Conservation (phyloP, 2,113 vertebrate genomes). For the Heptranchias perlo region DNA sequence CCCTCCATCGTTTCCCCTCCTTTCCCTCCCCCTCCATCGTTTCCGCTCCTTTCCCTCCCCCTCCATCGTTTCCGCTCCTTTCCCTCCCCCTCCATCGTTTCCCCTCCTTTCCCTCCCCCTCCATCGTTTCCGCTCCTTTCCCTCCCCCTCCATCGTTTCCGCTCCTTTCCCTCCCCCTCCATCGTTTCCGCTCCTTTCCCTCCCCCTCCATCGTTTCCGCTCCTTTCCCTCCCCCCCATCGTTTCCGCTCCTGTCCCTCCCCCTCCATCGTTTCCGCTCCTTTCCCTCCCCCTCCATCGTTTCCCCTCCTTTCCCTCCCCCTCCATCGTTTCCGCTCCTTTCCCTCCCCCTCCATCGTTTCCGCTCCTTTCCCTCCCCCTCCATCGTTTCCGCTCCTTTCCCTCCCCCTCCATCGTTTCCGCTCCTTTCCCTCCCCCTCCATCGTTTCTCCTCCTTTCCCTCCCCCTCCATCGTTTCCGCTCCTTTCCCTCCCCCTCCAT, state of each 20-base stretch:
- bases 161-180: not conserved
- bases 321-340: not conserved
- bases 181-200: too few relatives aligned
- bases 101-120: too few relatives aligned
- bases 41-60: not conserved
- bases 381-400: too few relatives aligned
- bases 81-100: not conserved
- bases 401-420: not conserved
- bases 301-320: not conserved
- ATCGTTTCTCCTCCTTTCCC: too few relatives aligned
- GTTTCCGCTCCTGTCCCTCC: not conserved
- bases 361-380: too few relatives aligned
- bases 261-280: too few relatives aligned
- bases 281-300: not conserved
- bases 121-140: too few relatives aligned
- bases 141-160: not conserved
- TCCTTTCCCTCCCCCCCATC: not conserved
- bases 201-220: not conserved
- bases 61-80: not conserved
- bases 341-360: not conserved
- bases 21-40: not conserved
- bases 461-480: not conserved
- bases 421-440: not conserved
- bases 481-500: not conserved
- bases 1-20: too few relatives aligned